Evolutionary conservation across 2,888 invertebrate species (phyloP).

Genomic region (Phrixothrix hirtus): DNA sequence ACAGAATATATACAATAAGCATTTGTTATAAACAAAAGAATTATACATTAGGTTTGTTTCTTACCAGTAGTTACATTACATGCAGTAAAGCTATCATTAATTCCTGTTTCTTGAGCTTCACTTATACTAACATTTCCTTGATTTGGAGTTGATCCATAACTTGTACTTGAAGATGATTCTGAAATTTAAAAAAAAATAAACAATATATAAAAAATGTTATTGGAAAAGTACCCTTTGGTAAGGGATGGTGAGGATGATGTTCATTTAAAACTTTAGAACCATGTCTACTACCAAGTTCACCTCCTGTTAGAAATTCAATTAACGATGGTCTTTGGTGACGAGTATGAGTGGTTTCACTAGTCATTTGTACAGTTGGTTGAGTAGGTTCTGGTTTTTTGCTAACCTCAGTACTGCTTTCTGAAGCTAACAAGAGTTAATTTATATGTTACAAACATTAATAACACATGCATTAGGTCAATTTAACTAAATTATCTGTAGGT

Average conservation of each 20-base stretch:
- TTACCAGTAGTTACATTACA: constrained; percentile 29
- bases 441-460: constrained; percentile 18
- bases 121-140: constrained; percentile 47
- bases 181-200: constrained; percentile 5
- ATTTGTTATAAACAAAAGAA: background rate
- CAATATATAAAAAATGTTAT: background rate
- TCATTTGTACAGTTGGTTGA: constrained; percentile 57
- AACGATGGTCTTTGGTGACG: constrained; percentile 68
- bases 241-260: constrained; percentile 21
- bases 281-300: constrained; percentile 49
- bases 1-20: background rate
- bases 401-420: constrained; percentile 46
- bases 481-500: too few relatives aligned
- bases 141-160: constrained; percentile 52
- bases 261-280: constrained; percentile 42
- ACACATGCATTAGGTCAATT: constrained; percentile 9
- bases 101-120: constrained; percentile 43
- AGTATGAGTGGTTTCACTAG: constrained; percentile 54
- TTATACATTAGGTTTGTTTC: background rate
- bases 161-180: constrained; percentile 52
- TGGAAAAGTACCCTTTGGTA: constrained; percentile 18
- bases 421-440: constrained; percentile 40
- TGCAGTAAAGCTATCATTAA: constrained; percentile 24
- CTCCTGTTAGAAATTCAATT: constrained; percentile 69
- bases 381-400: constrained; percentile 52